Conservation (phyloP, 2,113 vertebrate species). For the Nerophis lumbriciformis region DNA sequence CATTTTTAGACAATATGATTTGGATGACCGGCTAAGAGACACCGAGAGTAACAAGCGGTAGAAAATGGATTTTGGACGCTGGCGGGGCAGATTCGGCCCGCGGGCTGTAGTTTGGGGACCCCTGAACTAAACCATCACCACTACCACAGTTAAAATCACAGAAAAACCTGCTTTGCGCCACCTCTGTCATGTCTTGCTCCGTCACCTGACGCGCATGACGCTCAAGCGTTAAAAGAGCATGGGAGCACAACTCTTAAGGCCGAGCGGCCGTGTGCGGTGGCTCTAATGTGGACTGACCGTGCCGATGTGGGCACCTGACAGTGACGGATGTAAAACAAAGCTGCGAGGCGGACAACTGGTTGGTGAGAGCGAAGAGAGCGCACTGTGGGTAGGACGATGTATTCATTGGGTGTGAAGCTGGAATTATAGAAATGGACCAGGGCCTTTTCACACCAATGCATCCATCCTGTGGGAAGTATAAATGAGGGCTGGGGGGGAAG, state of each 20-base stretch:
- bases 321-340: constrained; percentile 43
- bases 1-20: too few relatives aligned
- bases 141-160: too few relatives aligned
- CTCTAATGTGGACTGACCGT: constrained; percentile 26
- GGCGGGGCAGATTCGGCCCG: too few relatives aligned
- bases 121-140: too few relatives aligned
- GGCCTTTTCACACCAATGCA: constrained; percentile 17
- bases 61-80: too few relatives aligned
- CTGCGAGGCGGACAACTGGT: constrained; percentile 10
- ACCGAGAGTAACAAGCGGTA: too few relatives aligned
- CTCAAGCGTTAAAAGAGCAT: constrained; percentile 13
- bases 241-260: constrained; percentile 9
- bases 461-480: not conserved
- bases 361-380: constrained; percentile 4
- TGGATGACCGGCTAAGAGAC: too few relatives aligned
- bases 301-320: constrained; percentile 39
- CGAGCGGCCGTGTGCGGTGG: constrained; percentile 6
- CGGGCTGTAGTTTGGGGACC: too few relatives aligned
- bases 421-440: constrained; percentile 29
- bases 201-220: constrained; percentile 10
- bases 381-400: constrained; percentile 20
- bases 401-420: constrained; percentile 44
- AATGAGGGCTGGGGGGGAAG: not conserved
- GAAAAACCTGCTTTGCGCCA: constrained; percentile 6
- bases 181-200: constrained; percentile 33